Base-by-base conservation (phyloP, 2,113 vertebrate genomes). In the Pedetes capensis region DNA sequence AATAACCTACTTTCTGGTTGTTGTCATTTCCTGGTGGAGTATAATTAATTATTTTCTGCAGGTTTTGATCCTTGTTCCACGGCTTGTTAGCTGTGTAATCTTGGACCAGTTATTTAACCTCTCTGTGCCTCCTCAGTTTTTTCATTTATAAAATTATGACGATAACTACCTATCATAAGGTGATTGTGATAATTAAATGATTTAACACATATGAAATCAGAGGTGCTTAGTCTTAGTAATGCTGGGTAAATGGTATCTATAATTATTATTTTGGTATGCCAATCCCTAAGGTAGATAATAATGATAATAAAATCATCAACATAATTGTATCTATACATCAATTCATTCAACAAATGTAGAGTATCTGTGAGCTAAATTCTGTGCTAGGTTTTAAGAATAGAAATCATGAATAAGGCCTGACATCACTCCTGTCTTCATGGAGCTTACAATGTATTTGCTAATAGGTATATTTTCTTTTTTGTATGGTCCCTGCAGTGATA, bases 131-230 rank as follows among this genome's bases (percentile, higher is more conserved):
- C 27, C 57, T 95, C 39, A 59, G 11, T 86, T 93, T 83, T 68
- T 82, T 96, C 8, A 32, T 74, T 86, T 80, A 89, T 85, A 53
- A 87, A 93, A 87, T 86, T 44, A 59, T 51, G 57, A 69, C 71
- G 87, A 51, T 84, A 78, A 47, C 57, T 29, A 3, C 1, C 6
- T 79, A 37, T 64, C 23, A 14, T 63, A 92, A 29, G 17, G 72
- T 66, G 42, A 47, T 17, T 75, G 34, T 69, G 20, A 87, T 68
- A 42, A 79, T 16, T 63, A 71, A 79, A 23, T 91, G 32, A 89
- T 39, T 64, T 42, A 96, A 55, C 18, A 71, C 13, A 37, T 34
- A 16, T 66, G 53, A 88, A 86, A 66, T 88, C 39, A 63, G 39
- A 74, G 64, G 20, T 84, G 14, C 53, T 53, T 84, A 53, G 27